phyloP scores from a whole-genome alignment of 2,113 vertebrate genomes.

The Daubentonia madagascariensis region DNA sequence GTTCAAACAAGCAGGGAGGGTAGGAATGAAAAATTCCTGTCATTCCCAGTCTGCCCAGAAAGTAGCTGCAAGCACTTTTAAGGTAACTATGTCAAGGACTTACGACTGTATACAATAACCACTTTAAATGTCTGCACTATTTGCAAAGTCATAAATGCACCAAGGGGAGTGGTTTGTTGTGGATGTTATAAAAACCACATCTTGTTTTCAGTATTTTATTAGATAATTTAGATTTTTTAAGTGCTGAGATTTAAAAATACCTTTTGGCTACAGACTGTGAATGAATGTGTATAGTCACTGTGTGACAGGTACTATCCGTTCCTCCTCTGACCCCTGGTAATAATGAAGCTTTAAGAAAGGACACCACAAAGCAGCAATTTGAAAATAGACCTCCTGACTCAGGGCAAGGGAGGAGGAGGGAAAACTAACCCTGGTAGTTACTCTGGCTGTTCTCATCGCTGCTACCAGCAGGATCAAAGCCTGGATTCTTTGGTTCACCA shows the following conservation, averaged over 20 bases:
- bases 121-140: accelerated
- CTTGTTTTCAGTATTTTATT: background rate
- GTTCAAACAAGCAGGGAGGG: accelerated
- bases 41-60: accelerated
- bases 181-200: background rate
- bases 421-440: accelerated
- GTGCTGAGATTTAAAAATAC: background rate
- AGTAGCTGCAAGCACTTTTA: background rate
- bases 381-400: background rate
- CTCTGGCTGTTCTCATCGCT: background rate
- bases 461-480: background rate
- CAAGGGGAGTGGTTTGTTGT: background rate
- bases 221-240: background rate
- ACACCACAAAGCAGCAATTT: accelerated
- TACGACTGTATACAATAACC: accelerated
- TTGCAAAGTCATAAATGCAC: background rate
- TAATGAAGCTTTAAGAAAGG: background rate
- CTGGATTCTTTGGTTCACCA: accelerated
- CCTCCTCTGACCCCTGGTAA: background rate
- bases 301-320: no score
- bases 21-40: background rate
- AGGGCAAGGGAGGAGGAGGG: no score
- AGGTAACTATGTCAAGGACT: background rate
- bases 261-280: accelerated
- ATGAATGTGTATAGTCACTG: accelerated